Conservation (phyloP, 2,888 invertebrate genomes). For the Cheilosia variabilis region DNA sequence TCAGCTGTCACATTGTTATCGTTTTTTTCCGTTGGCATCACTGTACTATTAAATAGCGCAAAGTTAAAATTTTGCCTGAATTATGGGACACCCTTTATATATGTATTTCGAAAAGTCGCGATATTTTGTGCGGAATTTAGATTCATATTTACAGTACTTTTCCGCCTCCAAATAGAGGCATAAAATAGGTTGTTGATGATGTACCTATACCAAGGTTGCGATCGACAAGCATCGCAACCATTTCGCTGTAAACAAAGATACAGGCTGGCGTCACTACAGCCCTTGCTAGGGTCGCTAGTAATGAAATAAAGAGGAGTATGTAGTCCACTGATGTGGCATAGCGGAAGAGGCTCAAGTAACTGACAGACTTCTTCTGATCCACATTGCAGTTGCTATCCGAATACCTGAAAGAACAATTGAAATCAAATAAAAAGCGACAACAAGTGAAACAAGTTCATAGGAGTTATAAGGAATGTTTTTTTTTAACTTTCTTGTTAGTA, state of each 20-base stretch:
- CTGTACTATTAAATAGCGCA: too few relatives aligned
- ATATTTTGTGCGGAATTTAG: too few relatives aligned
- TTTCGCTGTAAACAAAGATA: slow-evolving; percentile 88
- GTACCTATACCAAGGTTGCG: slow-evolving; percentile 85
- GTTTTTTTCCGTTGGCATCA: too few relatives aligned
- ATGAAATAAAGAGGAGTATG: slow-evolving; percentile 84
- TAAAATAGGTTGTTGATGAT: slow-evolving; percentile 85
- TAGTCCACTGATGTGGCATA: slow-evolving; percentile 86
- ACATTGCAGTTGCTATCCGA: slow-evolving; percentile 42
- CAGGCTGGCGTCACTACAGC: slow-evolving; percentile 87
- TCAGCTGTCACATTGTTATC: too few relatives aligned
- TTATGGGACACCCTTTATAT: too few relatives aligned
- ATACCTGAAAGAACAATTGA: slow-evolving; percentile 29
- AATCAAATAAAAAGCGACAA: background rate
- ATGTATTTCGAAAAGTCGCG: too few relatives aligned
- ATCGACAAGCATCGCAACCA: slow-evolving; percentile 88
- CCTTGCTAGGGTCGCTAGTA: slow-evolving; percentile 85
- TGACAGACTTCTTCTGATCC: slow-evolving; percentile 70
- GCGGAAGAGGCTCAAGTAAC: slow-evolving; percentile 84
- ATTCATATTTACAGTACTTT: slow-evolving; percentile 83
- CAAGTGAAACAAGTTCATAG: too few relatives aligned
- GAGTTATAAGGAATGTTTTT: too few relatives aligned
- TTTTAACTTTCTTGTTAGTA: too few relatives aligned
- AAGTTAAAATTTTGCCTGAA: too few relatives aligned
- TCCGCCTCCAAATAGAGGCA: slow-evolving; percentile 87